Evolutionary conservation across 2,113 vertebrate genomes (phyloP), one percentile per base, ranked within the genome.

Genomic region (Alosa alosa): DNA sequence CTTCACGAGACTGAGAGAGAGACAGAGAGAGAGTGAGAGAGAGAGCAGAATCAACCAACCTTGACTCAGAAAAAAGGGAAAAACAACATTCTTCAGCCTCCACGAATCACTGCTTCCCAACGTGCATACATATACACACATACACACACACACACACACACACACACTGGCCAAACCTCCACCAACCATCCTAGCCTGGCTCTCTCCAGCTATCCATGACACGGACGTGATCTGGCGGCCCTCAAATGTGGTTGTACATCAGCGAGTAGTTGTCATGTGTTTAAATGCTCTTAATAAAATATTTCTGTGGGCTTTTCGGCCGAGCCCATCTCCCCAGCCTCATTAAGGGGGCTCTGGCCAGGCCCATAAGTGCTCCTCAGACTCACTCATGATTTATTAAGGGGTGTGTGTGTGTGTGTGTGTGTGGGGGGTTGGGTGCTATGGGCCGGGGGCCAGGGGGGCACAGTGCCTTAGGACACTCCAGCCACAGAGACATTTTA

Each of bases 241-340:
- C 88, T 82, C 49, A 89, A 85, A 85, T 89, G 88, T 88, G 91
- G 88, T 89, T 89, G 89, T 91, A 91, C 92, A 92, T 88, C 89
- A 84, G 82, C 88, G 86, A 93, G 88, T 60, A 86, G 90, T 82
- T 89, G 86, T 86, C 89, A 90, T 90, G 90, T 94, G 93, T 91
- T 94, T 94, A 95, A 95, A 94, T 91, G 92, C 90, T 90, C 92
- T 92, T 93, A 91, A 94, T 95, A 93, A 96, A 95, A 95, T 93
- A 94, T 95, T 94, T 94, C 92, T 90, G 92, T 86, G 90, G 90
- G 91, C 91, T 91, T 47, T 89, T 86, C 18, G 90, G 91, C 87
- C 75, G 50, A 68, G 89, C 91, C 87, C 85, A 89, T 89, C 93
- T 93, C 85, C 91, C 92, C 88, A 88, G 60, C 88, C 94, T 94